phyloP scores from a whole-genome alignment of 2,113 vertebrate species.

The Xenopus laevis region DNA sequence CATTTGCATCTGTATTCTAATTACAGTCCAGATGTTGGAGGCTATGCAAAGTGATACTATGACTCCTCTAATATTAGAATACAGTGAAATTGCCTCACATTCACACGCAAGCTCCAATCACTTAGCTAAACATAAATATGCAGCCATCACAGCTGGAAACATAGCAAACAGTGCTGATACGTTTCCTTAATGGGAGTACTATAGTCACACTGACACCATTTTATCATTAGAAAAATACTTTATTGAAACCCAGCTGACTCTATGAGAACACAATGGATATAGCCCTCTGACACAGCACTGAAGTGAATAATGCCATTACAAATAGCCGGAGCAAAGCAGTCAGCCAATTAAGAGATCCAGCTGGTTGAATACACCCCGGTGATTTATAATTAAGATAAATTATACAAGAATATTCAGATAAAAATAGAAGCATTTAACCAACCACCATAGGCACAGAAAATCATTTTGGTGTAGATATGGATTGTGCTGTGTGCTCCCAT shows the following conservation, averaged over 20 bases:
- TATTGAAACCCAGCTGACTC: slow-evolving; percentile 27
- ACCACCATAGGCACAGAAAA: neutral
- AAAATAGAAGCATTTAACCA: neutral
- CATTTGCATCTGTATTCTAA: neutral
- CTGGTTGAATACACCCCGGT: slow-evolving; percentile 31
- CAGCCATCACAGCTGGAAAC: neutral
- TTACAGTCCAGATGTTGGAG: slow-evolving; percentile 11
- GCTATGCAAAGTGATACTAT: slow-evolving; percentile 9
- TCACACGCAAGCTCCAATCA: neutral
- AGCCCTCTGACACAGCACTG: slow-evolving; percentile 14
- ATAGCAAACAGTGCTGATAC: slow-evolving; percentile 20
- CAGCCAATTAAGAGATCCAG: slow-evolving; percentile 27
- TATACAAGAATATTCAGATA: slow-evolving; percentile 17
- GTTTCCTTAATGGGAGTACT: neutral
- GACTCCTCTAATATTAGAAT: neutral
- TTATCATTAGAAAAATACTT: slow-evolving; percentile 1
- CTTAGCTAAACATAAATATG: slow-evolving; percentile 16
- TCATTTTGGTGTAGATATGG: neutral
- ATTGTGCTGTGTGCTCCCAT: neutral
- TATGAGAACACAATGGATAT: slow-evolving; percentile 1
- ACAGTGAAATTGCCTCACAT: neutral
- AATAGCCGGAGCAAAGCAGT: slow-evolving; percentile 15
- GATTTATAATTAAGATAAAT: slow-evolving; percentile 40
- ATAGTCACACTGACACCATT: neutral
- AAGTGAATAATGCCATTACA: slow-evolving; percentile 35